Conservation (phyloP, 2,797 vertebrate species). For the Mormyrus proboscirostris region DNA sequence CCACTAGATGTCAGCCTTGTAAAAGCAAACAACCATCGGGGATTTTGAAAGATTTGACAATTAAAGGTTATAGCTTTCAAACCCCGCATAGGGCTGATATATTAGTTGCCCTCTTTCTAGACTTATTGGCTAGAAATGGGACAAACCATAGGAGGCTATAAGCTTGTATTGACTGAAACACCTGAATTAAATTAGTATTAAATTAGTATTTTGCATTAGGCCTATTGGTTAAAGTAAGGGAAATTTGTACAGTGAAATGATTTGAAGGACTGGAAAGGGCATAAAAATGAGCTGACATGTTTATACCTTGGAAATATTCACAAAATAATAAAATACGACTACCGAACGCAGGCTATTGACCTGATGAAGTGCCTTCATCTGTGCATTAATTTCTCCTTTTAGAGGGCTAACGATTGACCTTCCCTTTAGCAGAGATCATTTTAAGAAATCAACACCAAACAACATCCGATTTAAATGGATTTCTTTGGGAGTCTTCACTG, state of each 20-base stretch:
- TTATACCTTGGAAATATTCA: background rate
- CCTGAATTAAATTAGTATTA: background rate
- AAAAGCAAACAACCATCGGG: background rate
- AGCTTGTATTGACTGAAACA: background rate
- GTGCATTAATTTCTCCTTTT: background rate
- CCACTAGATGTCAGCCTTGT: conserved; percentile 8
- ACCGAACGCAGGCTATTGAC: background rate
- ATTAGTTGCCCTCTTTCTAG: background rate
- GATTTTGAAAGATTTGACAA: background rate
- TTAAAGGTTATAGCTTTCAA: background rate
- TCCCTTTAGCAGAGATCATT: background rate
- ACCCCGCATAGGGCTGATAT: background rate
- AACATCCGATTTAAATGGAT: background rate
- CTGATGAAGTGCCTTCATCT: background rate
- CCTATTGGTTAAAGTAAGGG: background rate
- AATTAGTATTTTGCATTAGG: background rate
- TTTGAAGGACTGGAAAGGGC: background rate
- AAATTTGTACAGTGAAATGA: background rate
- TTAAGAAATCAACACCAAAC: background rate
- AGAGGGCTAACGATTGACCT: background rate
- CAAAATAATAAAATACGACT: background rate
- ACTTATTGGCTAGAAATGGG: background rate
- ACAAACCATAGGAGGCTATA: background rate
- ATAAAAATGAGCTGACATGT: background rate
- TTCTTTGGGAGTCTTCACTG: background rate